phyloP scores from a whole-genome alignment of 2,113 vertebrate species.

The Cranoglanis bouderius region DNA sequence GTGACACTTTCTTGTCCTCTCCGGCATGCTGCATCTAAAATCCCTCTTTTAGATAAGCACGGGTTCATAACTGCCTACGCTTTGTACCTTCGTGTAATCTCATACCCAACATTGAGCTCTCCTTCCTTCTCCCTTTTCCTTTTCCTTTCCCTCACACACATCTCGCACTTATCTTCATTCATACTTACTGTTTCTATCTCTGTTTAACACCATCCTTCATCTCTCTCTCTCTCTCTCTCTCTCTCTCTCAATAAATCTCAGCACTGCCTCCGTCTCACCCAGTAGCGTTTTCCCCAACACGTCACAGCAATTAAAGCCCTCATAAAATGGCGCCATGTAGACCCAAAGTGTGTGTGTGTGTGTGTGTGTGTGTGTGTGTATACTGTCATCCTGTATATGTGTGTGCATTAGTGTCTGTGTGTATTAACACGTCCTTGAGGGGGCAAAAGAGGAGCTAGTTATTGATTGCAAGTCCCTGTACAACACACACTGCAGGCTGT shows the following conservation, averaged over 20 bases:
- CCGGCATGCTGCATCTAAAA: slow-evolving; percentile 2
- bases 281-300: slow-evolving; percentile 31
- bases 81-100: slow-evolving; percentile 12
- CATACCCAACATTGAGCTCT: neutral
- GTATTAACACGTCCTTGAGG: slow-evolving; percentile 55
- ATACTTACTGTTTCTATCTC: slow-evolving; percentile 17
- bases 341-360: slow-evolving; percentile 41
- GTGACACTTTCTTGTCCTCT: slow-evolving; percentile 15
- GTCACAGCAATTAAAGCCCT: slow-evolving; percentile 58
- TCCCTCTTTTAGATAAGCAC: slow-evolving; percentile 2
- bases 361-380: slow-evolving; percentile 21
- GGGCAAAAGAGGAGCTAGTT: slow-evolving; percentile 49
- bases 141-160: neutral
- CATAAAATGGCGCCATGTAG: slow-evolving; percentile 58
- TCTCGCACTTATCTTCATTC: neutral
- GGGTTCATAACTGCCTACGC: slow-evolving; percentile 17
- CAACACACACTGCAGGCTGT: slow-evolving; percentile 45
- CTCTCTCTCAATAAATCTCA: slow-evolving; percentile 49
- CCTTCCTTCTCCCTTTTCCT: neutral
- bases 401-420: slow-evolving; percentile 42
- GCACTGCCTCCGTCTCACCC: slow-evolving; percentile 37
- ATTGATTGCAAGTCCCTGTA: slow-evolving; percentile 57
- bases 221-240: neutral
- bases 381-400: slow-evolving; percentile 15
- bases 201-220: neutral